These are phyloP conservation scores for Formica exsecta DNA, from an alignment of 1,140 invertebrate genomes.

Conservation along the genomic window DNA sequence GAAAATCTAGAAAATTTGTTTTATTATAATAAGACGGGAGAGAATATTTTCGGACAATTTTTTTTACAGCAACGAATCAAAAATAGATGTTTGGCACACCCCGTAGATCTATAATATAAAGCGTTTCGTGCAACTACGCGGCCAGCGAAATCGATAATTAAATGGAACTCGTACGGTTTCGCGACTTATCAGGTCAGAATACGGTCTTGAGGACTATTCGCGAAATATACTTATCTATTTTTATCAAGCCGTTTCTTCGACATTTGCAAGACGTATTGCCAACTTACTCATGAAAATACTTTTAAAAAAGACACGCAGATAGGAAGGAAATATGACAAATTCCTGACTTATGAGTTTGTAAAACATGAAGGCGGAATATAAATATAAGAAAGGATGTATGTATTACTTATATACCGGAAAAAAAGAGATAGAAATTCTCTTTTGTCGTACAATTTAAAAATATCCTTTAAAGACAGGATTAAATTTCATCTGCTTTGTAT, in stretches of 20 bases:
- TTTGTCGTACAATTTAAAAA: slow-evolving; percentile 11
- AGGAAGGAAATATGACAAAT: neutral
- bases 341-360: slow-evolving; percentile 16
- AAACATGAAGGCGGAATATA: neutral
- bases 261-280: neutral
- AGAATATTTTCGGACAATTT: neutral
- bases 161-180: slow-evolving; percentile 67
- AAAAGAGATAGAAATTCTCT: neutral
- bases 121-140: slow-evolving; percentile 51
- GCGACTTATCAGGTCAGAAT: slow-evolving; percentile 41
- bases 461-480: neutral
- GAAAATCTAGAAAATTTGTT: slow-evolving; percentile 35
- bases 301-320: neutral
- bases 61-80: neutral
- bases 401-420: neutral
- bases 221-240: slow-evolving; percentile 5
- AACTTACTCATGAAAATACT: slow-evolving; percentile 1
- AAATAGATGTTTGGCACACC: slow-evolving; percentile 38
- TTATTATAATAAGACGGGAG: neutral
- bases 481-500: neutral
- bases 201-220: neutral
- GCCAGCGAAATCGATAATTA: slow-evolving; percentile 66
- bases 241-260: neutral
- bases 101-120: slow-evolving; percentile 31
- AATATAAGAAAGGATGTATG: neutral